Conservation (phyloP, 1,140 invertebrate species). For the Megathymus violae region DNA sequence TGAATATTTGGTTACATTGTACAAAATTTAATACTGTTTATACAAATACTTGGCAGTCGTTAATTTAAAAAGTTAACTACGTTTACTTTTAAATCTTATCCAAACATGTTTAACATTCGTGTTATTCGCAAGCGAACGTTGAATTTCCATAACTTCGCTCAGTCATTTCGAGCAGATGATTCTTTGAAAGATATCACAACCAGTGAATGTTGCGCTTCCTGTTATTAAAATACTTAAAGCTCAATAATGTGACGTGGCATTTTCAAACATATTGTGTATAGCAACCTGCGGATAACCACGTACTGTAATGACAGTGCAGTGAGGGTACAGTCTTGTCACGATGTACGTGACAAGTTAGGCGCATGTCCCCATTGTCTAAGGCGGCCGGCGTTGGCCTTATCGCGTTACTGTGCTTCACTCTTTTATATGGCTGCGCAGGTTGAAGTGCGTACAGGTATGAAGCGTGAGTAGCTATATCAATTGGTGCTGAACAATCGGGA, state of each 20-base stretch:
- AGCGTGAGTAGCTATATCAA: conserved; percentile 10
- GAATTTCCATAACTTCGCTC: conserved; percentile 14
- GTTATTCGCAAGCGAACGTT: background rate
- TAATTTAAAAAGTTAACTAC: conserved; percentile 11
- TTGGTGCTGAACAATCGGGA: conserved; percentile 9
- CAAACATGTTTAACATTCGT: background rate
- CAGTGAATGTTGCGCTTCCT: background rate
- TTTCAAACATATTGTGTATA: background rate
- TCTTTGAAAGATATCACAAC: conserved; percentile 5
- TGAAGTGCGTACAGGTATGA: conserved; percentile 14
- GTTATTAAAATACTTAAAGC: background rate
- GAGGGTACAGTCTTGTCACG: conserved; percentile 28
- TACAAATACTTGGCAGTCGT: no score
- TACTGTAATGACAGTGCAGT: conserved; percentile 21
- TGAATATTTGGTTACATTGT: no score
- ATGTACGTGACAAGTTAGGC: conserved; percentile 43
- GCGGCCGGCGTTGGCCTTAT: conserved; percentile 46
- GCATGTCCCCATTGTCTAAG: conserved; percentile 43
- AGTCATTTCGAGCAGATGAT: background rate
- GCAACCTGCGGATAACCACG: conserved; percentile 16
- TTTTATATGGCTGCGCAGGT: conserved; percentile 50
- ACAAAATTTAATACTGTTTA: no score
- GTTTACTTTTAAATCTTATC: background rate
- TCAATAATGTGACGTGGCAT: background rate
- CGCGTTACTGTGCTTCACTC: conserved; percentile 42